These are phyloP conservation scores for Tenualosa ilisha DNA, from an alignment of 2,797 vertebrate species.

Conservation along the genomic window DNA sequence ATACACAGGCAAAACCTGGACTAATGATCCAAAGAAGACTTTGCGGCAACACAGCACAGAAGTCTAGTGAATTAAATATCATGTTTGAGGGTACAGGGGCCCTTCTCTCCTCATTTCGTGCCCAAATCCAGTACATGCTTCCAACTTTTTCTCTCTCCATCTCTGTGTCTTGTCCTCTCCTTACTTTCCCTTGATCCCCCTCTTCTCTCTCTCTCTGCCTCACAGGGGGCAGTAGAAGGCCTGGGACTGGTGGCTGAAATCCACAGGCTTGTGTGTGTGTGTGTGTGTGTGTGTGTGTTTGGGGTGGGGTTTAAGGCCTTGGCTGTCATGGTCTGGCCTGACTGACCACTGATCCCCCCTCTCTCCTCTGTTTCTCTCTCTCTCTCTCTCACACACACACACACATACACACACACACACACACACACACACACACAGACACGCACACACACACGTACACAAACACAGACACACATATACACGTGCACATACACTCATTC, in stretches of 20 bases:
- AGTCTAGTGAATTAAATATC: background rate
- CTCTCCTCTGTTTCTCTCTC: too few relatives aligned
- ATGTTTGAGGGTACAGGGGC: background rate
- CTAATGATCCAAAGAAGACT: too few relatives aligned
- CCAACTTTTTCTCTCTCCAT: background rate
- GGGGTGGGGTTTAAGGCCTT: too few relatives aligned
- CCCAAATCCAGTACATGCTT: background rate
- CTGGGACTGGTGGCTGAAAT: background rate
- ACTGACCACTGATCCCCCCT: background rate
- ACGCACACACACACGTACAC: background rate
- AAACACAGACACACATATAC: background rate
- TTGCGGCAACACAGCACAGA: too few relatives aligned
- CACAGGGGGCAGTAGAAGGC: background rate
- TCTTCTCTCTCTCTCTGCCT: background rate
- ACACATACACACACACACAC: too few relatives aligned
- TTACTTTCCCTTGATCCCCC: background rate
- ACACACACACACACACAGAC: background rate
- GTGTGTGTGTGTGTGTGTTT: background rate
- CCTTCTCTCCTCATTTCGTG: background rate
- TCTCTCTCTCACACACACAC: too few relatives aligned
- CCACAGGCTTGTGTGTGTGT: background rate
- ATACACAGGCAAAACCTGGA: background rate
- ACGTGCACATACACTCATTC: constrained; percentile 32
- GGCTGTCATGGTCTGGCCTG: background rate
- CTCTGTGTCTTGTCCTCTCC: background rate